A percentile compares a stretch with the other conserved stretches of the same genome.
These are phyloP conservation scores for Drosophila chauvacae DNA, from an alignment of 1,140 invertebrate species.

Conservation along the genomic window DNA sequence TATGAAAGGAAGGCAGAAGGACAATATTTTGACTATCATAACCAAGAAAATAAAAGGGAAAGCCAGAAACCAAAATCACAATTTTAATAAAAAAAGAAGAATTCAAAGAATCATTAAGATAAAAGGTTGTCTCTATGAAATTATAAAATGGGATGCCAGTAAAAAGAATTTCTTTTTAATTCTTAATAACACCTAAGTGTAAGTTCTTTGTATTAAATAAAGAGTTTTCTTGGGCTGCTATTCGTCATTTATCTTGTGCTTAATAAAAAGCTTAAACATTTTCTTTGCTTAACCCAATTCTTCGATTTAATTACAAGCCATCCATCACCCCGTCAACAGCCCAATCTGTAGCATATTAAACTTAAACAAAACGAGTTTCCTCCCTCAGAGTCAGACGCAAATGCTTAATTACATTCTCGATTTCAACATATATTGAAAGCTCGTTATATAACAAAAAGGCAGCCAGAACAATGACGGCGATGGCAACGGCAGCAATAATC, in stretches of 20 bases:
- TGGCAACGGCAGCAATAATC: conserved; percentile 39
- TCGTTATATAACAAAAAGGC: conserved; percentile 60
- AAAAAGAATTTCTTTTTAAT: too few species aligned
- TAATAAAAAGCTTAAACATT: neutral
- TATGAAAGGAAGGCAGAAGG: neutral
- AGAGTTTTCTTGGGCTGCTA: too few species aligned
- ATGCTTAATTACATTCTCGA: conserved; percentile 77
- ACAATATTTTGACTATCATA: too few species aligned
- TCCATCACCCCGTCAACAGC: conserved; percentile 20
- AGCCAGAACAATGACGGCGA: conserved; percentile 37
- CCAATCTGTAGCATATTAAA: conserved; percentile 36
- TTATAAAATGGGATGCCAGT: neutral
- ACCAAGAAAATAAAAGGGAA: too few species aligned
- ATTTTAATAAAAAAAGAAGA: neutral
- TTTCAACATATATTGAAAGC: conserved; percentile 72
- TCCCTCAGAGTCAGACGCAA: neutral
- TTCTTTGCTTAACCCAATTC: too few species aligned
- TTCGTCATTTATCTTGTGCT: neutral
- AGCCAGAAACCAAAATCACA: neutral
- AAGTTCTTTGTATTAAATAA: neutral
- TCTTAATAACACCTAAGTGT: neutral
- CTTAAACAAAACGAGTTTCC: conserved; percentile 22
- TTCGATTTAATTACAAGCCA: conserved; percentile 20
- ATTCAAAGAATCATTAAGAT: neutral
- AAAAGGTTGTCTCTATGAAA: neutral